phyloP scores from a whole-genome alignment of 1,140 invertebrate genomes.

The Pristionchus pacificus region DNA sequence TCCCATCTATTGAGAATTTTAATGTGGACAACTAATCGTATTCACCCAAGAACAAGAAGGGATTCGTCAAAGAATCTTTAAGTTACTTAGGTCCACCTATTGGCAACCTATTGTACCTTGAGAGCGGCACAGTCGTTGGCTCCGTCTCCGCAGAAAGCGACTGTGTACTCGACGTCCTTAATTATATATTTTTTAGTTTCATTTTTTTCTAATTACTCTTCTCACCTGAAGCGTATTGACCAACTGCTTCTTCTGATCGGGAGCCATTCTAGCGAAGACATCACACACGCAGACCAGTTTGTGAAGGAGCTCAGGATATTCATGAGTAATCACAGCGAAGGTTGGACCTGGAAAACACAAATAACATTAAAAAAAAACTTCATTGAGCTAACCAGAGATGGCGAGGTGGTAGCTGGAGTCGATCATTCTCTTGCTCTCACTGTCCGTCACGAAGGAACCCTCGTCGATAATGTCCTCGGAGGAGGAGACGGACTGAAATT shows the following conservation, averaged over 20 bases:
- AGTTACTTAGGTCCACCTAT: too few relatives aligned
- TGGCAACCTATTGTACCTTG: too few relatives aligned
- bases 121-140: conserved; percentile 85
- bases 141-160: conserved; percentile 89
- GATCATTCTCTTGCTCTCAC: conserved; percentile 19
- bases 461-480: conserved; percentile 43
- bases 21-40: too few relatives aligned
- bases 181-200: neutral
- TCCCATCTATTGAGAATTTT: too few relatives aligned
- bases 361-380: too few relatives aligned
- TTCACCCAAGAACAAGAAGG: too few relatives aligned
- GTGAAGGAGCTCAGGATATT: conserved; percentile 55
- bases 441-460: conserved; percentile 19
- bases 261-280: conserved; percentile 92
- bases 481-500: conserved; percentile 8
- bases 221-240: conserved; percentile 79
- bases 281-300: conserved; percentile 55
- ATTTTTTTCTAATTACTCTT: neutral
- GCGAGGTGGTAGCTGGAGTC: conserved; percentile 50
- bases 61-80: too few relatives aligned
- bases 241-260: conserved; percentile 93
- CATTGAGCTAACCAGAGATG: conserved; percentile 42
- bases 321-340: conserved; percentile 47
- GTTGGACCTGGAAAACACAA: conserved; percentile 41
- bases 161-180: conserved; percentile 65